Evolutionary conservation across 2,113 vertebrate genomes (phyloP), one percentile per base, ranked within the genome.

Genomic region (Caloenas nicobarica): DNA sequence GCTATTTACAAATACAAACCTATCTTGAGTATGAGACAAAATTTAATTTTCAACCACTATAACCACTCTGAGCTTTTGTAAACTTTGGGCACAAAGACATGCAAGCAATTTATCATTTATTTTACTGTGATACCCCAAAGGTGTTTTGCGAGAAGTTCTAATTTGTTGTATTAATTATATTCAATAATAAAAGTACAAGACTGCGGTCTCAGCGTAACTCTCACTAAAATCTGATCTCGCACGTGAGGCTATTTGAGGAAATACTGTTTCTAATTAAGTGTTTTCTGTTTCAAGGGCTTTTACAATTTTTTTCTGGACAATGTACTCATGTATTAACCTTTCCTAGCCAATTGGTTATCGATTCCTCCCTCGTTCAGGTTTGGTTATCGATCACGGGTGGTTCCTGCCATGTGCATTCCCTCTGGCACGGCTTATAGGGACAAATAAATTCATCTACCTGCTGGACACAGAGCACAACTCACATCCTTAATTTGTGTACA

Each of bases 1-100:
- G 94, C 95, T 95, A 89, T 96, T 96, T 96, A 95, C 70, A 92
- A 60, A 89, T 11, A 89, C 48, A 91, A 91, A 65, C 57, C 53
- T 91, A 92, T 92, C 89, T 89, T 0, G 0, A 93, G 57, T 22
- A 69, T 1, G 40, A 87, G 53, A 84, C 73, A 87, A 91, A 97
- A 87, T 88, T 93, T 81, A 74, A 87, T 89, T 93, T 69, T 91
- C 89, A 96, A 92, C 93, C 95, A 72, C 93, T 79, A 3, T 36
- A 96, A 95, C 86, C 15, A 0, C 95, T 89, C 86, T 73, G 91
- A 84, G 81, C 81, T 89, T 86, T 42, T 87, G 77, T 92, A 91
- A 96, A 92, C 77, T 89, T 60, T 10, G 81, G 89, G 81, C 83
- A 92, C 1, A 1, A 89, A 92, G 61, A 95, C 19, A 48, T 11